phyloP scores from a whole-genome alignment of 2,797 vertebrate genomes.

The Helarctos malayanus region DNA sequence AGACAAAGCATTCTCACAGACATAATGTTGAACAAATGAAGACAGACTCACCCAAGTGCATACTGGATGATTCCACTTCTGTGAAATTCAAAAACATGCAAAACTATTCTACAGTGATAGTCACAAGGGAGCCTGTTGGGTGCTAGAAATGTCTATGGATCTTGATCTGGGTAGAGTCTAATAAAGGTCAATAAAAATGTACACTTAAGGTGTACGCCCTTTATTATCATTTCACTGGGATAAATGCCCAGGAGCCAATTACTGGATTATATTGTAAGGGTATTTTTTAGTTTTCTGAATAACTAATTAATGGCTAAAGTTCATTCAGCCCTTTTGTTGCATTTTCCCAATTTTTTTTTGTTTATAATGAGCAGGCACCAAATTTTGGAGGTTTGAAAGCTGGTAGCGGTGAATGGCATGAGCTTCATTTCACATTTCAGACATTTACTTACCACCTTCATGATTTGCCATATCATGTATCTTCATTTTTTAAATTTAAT shows the following conservation, averaged over 20 bases:
- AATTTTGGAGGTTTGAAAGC: background rate
- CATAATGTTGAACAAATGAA: background rate
- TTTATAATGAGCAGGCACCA: background rate
- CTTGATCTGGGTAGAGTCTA: background rate
- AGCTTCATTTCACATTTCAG: background rate
- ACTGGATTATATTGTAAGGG: background rate
- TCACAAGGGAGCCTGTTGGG: background rate
- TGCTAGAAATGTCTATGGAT: background rate
- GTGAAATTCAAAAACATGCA: background rate
- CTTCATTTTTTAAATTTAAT: background rate
- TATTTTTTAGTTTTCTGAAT: background rate
- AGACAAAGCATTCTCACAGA: background rate
- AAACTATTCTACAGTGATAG: background rate
- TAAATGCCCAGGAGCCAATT: background rate
- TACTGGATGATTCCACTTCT: no score
- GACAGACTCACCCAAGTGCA: background rate
- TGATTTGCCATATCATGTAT: background rate
- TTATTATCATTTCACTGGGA: background rate
- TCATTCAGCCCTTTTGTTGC: background rate
- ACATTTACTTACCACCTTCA: background rate
- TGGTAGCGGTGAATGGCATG: background rate
- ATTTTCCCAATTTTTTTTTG: background rate
- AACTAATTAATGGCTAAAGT: background rate
- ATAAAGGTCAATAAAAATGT: background rate
- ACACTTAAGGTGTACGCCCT: background rate